Evolutionary conservation across 2,113 vertebrate genomes (phyloP).

Genomic region (Lathamus discolor): DNA sequence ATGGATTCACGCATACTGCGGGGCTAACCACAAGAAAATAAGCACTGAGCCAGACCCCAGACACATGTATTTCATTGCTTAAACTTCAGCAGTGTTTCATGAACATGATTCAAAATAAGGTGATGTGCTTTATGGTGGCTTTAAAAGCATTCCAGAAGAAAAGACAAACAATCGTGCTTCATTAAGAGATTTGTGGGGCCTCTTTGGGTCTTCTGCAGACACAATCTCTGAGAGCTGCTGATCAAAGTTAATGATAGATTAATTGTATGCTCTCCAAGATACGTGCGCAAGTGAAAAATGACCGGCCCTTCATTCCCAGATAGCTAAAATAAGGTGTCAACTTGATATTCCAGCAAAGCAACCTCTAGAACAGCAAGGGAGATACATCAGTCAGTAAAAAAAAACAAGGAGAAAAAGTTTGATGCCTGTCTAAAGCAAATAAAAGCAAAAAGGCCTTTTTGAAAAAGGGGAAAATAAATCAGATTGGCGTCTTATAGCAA

Average conservation of each 20-base stretch:
- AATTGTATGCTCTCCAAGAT: not conserved
- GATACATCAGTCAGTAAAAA: not conserved
- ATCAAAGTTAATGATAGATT: not conserved
- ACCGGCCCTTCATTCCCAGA: not conserved
- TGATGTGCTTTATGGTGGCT: not conserved
- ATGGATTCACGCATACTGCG: not conserved
- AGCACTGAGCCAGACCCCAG: not conserved
- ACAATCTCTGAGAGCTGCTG: not conserved
- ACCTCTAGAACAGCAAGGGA: not conserved
- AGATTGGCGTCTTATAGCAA: not conserved
- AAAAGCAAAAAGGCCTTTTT: not conserved
- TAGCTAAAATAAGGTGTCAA: not conserved
- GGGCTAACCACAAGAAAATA: not conserved
- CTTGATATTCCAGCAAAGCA: not conserved
- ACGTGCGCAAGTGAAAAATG: not conserved
- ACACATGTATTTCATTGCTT: not conserved
- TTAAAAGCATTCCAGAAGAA: not conserved
- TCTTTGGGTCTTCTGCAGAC: not conserved
- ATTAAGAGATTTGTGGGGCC: not conserved
- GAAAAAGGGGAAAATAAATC: not conserved
- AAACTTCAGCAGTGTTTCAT: not conserved
- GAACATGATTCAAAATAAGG: not conserved
- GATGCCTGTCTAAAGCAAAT: slow-evolving; percentile 8
- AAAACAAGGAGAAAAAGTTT: not conserved
- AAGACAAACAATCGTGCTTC: not conserved